Evolutionary conservation across 2,888 invertebrate genomes (phyloP).

Genomic region (Trachelus tabidus): DNA sequence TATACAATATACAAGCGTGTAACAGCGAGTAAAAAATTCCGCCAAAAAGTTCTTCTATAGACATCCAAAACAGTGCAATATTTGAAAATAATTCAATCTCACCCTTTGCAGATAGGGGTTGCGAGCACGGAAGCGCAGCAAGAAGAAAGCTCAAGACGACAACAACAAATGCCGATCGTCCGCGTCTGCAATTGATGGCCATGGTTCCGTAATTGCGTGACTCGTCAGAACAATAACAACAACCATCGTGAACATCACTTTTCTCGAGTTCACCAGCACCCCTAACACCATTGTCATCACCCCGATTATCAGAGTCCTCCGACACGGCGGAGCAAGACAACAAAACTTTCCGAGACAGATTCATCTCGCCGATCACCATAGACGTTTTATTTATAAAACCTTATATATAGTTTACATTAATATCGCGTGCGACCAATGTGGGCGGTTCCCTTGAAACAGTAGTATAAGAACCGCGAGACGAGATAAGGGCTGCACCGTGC

Average conservation of each 20-base stretch:
- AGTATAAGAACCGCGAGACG: slow-evolving; percentile 9
- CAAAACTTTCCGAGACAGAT: slow-evolving; percentile 14
- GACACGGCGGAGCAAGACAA: not conserved
- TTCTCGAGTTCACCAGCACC: not conserved
- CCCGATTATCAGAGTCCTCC: not conserved
- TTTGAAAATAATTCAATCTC: not conserved
- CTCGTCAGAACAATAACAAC: not conserved
- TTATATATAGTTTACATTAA: not conserved
- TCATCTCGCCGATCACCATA: not conserved
- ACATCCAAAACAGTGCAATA: not conserved
- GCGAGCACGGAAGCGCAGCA: slow-evolving; percentile 9
- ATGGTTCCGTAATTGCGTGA: not conserved
- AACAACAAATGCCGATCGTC: not conserved
- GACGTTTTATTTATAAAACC: not conserved
- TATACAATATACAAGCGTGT: not conserved
- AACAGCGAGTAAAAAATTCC: not conserved
- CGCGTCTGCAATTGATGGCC: not conserved
- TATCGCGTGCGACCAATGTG: slow-evolving; percentile 22
- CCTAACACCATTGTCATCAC: not conserved
- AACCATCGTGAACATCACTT: not conserved
- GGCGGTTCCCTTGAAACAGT: slow-evolving; percentile 34
- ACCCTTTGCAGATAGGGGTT: slow-evolving; percentile 15
- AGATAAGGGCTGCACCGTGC: slow-evolving; percentile 2
- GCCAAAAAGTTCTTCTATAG: not conserved
- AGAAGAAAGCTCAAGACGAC: not conserved